Evolutionary conservation across 2,113 vertebrate species (phyloP), one percentile per base, ranked within the genome.

Genomic region (Speoplatyrhinus poulsoni): DNA sequence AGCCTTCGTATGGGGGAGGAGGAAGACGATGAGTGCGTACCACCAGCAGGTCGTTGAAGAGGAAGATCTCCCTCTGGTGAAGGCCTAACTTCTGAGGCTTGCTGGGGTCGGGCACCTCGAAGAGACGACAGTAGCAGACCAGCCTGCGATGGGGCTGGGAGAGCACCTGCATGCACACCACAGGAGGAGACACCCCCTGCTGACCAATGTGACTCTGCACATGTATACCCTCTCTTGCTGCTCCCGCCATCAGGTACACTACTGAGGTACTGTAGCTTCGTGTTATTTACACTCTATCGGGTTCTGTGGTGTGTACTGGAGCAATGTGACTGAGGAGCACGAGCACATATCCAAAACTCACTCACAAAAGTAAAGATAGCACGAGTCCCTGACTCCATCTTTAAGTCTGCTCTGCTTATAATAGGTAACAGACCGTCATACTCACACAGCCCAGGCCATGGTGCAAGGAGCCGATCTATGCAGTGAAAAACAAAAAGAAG

Each of bases 21-120:
- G 12, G 10, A 66, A 52, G 32, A 26, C 66, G 69, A 72, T 75
- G 5, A 46, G 60, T 6, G 48, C 93, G 0, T 94, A 99, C 97
- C 96, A 99, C 97, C 0, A 99, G 93, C 33, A 99, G 95, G 84
- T 99, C 97, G 46, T 99, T 99, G 70, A 99, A 99, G 58, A 99
- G 95, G 91, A 99, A 99, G 89, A 99, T 98, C 88, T 99, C 97
- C 82, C 97, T 88, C 82, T 98, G 97, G 85, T 98, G 97, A 67
- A 99, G 86, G 17, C 97, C 97, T 60, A 98, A 91, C 75, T 98
- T 99, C 84, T 98, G 97, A 50, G 96, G 96, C 90, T 98, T 98
- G 81, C 96, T 98, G 74, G 96, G 96, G 84, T 99, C 97, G 12
- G 97, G 97, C 50, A 98, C 96, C 90, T 99, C 96, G 71, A 99